These are phyloP conservation scores for Epizoanthus illoricatus DNA, from an alignment of 92 coral and sea anemone genomes.

Conservation along the genomic window DNA sequence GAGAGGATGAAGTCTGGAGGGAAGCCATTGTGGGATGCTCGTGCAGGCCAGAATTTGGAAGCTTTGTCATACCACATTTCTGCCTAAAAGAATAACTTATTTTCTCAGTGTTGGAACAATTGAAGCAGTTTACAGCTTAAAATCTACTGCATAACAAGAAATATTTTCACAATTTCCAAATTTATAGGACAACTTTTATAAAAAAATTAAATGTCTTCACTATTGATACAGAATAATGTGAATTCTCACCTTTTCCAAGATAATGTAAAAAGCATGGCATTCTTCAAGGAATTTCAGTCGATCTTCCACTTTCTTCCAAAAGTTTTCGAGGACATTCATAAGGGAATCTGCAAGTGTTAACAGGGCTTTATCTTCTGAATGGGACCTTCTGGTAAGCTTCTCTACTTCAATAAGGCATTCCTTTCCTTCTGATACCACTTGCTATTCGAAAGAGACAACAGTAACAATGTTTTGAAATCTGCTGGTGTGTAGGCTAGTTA, in stretches of 20 bases:
- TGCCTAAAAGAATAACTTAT: constrained; percentile 54
- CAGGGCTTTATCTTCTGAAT: constrained; percentile 59
- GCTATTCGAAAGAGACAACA: constrained; percentile 38
- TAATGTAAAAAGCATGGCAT: constrained; percentile 55
- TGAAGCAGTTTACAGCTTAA: not conserved
- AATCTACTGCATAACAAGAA: not conserved
- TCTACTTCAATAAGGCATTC: constrained; percentile 56
- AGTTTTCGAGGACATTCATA: constrained; percentile 45
- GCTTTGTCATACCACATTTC: constrained; percentile 83
- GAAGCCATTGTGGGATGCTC: constrained; percentile 25
- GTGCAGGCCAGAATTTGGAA: constrained; percentile 69
- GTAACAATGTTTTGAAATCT: not conserved
- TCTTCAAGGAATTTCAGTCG: constrained; percentile 56
- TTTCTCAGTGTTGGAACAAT: not conserved
- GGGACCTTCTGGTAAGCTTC: constrained; percentile 48
- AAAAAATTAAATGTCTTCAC: not conserved
- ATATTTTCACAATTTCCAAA: too few species aligned
- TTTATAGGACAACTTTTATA: too few species aligned
- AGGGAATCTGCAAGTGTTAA: constrained; percentile 63
- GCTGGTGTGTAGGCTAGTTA: too few species aligned
- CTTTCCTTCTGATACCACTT: constrained; percentile 63
- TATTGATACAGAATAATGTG: too few species aligned
- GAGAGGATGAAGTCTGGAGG: constrained; percentile 39
- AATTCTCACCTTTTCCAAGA: constrained; percentile 67
- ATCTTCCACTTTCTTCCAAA: constrained; percentile 68